Base-by-base conservation (phyloP, 2,113 vertebrate genomes). In the Trinectes maculatus region DNA sequence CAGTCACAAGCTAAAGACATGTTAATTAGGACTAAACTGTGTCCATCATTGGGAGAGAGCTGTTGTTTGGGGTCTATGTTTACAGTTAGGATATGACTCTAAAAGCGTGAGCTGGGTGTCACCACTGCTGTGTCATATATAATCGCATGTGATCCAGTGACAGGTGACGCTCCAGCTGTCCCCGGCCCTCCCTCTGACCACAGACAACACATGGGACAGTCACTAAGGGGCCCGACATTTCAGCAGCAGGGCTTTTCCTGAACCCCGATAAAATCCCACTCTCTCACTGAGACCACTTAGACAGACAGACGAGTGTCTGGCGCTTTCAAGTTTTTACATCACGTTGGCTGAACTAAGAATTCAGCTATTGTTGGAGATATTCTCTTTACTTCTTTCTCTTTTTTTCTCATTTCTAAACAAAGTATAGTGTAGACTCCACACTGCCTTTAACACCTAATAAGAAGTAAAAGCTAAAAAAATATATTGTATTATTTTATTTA, bases 101-200 rank as follows among this genome's bases (percentile, higher is more conserved):
- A 42, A 42, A 19, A 40, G 39, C 25, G 13, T 3, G 43, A 26
- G 52, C 56, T 67, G 62, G 57, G 48, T 56, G 53, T 56, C 51
- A 25, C 59, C 47, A 21, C 54, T 60, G 52, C 66, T 80, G 74
- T 69, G 69, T 75, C 79, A 60, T 51, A 71, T 24, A 72, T 24
- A 71, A 74, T 77, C 43, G 42, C 73, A 83, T 79, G 79, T 79
- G 85, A 88, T 74, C 46, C 49, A 37, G 63, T 49, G 85, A 87
- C 86, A 91, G 86, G 83, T 90, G 90, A 89, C 11, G 59, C 54
- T 43, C 71, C 89, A 91, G 89, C 88, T 92, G 90, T 82, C 77
- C 71, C 58, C 13, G 39, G 59, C 22, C 46, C 66, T 11, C 69
- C 66, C 46, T 73, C 64, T 63, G 67, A 76, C 83, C 67, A 49